These are phyloP conservation scores for Cyaniris semiargus DNA, from an alignment of 2,888 invertebrate species.

Conservation along the genomic window DNA sequence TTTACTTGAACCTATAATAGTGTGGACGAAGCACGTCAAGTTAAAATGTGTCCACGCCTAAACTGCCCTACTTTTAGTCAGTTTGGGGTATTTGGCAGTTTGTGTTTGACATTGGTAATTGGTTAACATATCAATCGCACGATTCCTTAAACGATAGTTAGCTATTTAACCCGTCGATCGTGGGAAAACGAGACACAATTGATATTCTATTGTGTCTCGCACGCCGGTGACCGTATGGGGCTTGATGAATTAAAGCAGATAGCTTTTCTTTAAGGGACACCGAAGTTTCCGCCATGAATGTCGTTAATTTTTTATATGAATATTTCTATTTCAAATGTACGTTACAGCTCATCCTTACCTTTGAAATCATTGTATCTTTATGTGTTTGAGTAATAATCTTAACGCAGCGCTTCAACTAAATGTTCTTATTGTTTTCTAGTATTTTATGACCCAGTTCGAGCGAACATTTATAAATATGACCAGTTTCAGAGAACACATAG, in stretches of 20 bases:
- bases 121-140: not conserved
- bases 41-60: not conserved
- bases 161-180: no score
- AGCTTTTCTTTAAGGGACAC: not conserved
- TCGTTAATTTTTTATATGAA: not conserved
- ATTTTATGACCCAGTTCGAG: constrained; percentile 26
- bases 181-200: no score
- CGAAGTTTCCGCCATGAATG: not conserved
- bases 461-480: not conserved
- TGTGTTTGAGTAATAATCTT: constrained; percentile 66
- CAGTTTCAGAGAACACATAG: not conserved
- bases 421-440: constrained; percentile 46
- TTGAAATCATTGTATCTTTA: constrained; percentile 49
- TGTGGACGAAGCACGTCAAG: not conserved
- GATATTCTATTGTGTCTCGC: no score
- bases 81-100: not conserved
- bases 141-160: not conserved
- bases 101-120: not conserved
- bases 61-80: not conserved
- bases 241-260: no score
- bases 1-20: constrained; percentile 36
- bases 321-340: not conserved
- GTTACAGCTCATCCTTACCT: not conserved
- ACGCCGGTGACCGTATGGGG: no score
- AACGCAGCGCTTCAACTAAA: constrained; percentile 52